phyloP scores from a whole-genome alignment of 2,113 vertebrate genomes.

The Bubalus kerabau region DNA sequence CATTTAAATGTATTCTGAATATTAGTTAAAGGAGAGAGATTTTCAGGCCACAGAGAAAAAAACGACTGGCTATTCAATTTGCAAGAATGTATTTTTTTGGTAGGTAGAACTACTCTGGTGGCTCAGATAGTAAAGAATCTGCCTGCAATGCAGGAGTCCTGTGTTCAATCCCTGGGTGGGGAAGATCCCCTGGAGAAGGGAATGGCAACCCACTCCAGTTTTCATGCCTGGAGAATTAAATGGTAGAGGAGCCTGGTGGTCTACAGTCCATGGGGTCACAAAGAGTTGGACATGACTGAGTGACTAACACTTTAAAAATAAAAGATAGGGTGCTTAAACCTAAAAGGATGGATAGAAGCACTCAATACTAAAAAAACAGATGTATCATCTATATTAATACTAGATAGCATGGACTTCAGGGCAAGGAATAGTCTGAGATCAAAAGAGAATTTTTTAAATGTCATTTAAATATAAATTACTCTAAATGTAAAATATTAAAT shows the following conservation, averaged over 20 bases:
- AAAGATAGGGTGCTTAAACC: neutral
- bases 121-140: neutral
- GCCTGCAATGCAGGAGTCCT: neutral
- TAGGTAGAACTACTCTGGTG: neutral
- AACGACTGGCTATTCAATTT: neutral
- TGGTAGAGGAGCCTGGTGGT: neutral
- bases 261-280: neutral
- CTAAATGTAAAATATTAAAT: neutral
- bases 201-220: neutral
- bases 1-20: neutral
- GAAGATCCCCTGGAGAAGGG: neutral
- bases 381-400: neutral
- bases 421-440: neutral
- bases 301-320: neutral
- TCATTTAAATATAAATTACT: neutral
- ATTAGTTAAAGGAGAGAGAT: neutral
- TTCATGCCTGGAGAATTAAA: neutral
- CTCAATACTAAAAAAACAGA: neutral
- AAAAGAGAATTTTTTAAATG: neutral
- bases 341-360: neutral
- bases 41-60: neutral
- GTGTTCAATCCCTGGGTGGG: neutral
- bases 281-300: neutral
- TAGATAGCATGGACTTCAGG: neutral
- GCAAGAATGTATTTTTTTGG: neutral